These are phyloP conservation scores for Platorchestia sp. DNA, from an alignment of 1,140 invertebrate species.

Conservation along the genomic window DNA sequence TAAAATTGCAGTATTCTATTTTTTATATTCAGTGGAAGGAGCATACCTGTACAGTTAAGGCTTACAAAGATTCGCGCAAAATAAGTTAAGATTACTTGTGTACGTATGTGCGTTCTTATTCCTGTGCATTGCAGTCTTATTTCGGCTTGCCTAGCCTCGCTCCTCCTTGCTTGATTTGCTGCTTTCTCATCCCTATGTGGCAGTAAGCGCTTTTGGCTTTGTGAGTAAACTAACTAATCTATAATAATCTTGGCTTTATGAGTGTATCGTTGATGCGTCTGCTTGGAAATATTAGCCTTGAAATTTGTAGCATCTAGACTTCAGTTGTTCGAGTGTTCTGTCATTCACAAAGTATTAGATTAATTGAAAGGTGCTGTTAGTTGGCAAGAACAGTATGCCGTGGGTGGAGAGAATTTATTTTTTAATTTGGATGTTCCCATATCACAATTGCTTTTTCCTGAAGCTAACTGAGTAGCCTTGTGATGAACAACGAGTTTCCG, in stretches of 20 bases:
- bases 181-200: neutral
- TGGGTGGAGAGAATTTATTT: neutral
- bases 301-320: neutral
- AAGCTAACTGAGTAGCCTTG: neutral
- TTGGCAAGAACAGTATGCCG: neutral
- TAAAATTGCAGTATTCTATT: neutral
- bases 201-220: neutral
- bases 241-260: neutral
- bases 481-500: neutral
- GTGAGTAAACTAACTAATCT: neutral
- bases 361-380: neutral
- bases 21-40: neutral
- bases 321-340: neutral
- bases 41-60: neutral
- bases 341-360: neutral
- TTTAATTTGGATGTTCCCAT: neutral
- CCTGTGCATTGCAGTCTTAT: neutral
- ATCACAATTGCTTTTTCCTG: neutral
- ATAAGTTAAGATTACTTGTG: neutral
- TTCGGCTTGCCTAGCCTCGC: neutral
- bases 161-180: neutral
- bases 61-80: conserved; percentile 7
- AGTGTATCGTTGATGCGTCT: neutral
- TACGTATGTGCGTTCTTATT: neutral
- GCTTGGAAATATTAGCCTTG: neutral